Percentiles rank a stretch among this genome's conserved stretches.
Evolutionary conservation across 1,140 invertebrate genomes (phyloP).

Genomic region (Ditylenchus dipsaci): DNA sequence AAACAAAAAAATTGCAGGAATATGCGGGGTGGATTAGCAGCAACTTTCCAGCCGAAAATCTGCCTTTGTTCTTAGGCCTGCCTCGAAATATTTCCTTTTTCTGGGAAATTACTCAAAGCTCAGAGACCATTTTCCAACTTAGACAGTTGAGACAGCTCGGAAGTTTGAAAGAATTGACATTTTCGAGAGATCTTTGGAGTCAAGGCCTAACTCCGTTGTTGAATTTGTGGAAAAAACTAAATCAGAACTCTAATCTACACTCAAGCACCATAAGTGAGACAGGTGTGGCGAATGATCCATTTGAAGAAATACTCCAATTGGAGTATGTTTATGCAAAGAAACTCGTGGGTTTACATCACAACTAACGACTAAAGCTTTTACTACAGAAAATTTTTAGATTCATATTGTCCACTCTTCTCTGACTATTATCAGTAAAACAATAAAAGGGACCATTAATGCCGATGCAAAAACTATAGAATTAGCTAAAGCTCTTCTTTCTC

Average conservation of each 20-base stretch:
- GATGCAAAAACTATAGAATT: slow-evolving; percentile 63
- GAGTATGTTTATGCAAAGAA: slow-evolving; percentile 64
- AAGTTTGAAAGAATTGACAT: slow-evolving; percentile 31
- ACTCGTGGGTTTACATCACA: slow-evolving; percentile 57
- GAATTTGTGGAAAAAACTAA: slow-evolving; percentile 73
- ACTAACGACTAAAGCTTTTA: too few relatives aligned
- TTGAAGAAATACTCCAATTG: slow-evolving; percentile 63
- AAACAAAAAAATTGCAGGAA: slow-evolving; percentile 57
- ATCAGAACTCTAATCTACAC: slow-evolving; percentile 54
- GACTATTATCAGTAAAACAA: slow-evolving; percentile 66
- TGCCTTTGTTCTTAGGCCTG: slow-evolving; percentile 71
- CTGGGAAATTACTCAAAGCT: slow-evolving; percentile 70
- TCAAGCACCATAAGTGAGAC: slow-evolving; percentile 14
- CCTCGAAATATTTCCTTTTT: slow-evolving; percentile 76
- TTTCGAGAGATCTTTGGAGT: slow-evolving; percentile 61
- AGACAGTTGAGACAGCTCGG: slow-evolving; percentile 58
- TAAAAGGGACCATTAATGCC: slow-evolving; percentile 64
- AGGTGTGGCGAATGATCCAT: slow-evolving; percentile 55
- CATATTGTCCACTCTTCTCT: slow-evolving; percentile 65
- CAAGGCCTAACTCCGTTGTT: slow-evolving; percentile 68
- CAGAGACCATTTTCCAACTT: slow-evolving; percentile 67
- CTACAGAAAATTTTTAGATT: too few relatives aligned
- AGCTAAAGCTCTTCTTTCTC: slow-evolving; percentile 64
- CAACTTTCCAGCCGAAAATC: slow-evolving; percentile 61
- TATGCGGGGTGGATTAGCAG: slow-evolving; percentile 58